These are phyloP conservation scores for Timandra comae DNA, from an alignment of 2,888 invertebrate genomes.

Conservation along the genomic window DNA sequence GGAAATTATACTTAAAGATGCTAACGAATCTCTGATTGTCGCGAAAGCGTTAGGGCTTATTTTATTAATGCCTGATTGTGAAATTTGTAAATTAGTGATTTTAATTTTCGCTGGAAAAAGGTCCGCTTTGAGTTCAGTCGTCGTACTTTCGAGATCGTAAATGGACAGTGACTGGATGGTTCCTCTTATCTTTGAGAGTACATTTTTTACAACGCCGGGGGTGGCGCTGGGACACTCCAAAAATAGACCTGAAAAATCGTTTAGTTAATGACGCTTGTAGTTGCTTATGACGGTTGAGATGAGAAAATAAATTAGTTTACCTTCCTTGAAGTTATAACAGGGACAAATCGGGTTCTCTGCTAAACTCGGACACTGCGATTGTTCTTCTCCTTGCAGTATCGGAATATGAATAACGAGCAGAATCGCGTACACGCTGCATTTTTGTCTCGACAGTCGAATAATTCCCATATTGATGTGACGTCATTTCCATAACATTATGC, in stretches of 20 bases:
- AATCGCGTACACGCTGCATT: slow-evolving; percentile 76
- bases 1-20: slow-evolving; percentile 85
- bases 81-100: slow-evolving; percentile 86
- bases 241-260: slow-evolving; percentile 80
- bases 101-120: slow-evolving; percentile 83
- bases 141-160: slow-evolving; percentile 90
- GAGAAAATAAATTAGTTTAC: slow-evolving; percentile 39
- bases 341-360: slow-evolving; percentile 89
- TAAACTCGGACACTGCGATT: slow-evolving; percentile 82
- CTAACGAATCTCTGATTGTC: slow-evolving; percentile 81
- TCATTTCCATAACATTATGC: slow-evolving; percentile 71
- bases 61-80: slow-evolving; percentile 83
- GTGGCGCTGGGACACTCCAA: slow-evolving; percentile 92
- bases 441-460: slow-evolving; percentile 53
- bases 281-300: not conserved
- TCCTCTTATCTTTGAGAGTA: slow-evolving; percentile 82
- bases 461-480: slow-evolving; percentile 62
- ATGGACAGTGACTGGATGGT: slow-evolving; percentile 90
- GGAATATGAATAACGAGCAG: slow-evolving; percentile 63
- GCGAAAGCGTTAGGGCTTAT: slow-evolving; percentile 82
- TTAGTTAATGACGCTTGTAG: slow-evolving; percentile 9
- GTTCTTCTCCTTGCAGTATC: slow-evolving; percentile 74
- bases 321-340: slow-evolving; percentile 95
- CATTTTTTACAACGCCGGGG: slow-evolving; percentile 82
- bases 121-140: slow-evolving; percentile 84